Evolutionary conservation across 53 echinoderm and acorn worm genomes (phyloP).

Genomic region (Apostichopus leukothele): DNA sequence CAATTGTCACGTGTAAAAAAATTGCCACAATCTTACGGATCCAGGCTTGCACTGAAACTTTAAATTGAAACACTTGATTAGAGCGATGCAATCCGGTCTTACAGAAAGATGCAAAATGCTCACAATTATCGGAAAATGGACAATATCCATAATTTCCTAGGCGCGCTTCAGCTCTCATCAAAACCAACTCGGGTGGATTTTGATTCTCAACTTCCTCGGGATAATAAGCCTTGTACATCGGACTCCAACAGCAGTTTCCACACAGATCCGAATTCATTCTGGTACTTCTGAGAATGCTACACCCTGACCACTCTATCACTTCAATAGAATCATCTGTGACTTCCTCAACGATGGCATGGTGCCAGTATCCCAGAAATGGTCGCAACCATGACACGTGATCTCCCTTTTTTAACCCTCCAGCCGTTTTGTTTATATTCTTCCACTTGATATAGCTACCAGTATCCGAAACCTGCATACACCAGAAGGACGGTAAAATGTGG

Average conservation of each 20-base stretch:
- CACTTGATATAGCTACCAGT: constrained; percentile 17
- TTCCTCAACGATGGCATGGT: constrained; percentile 57
- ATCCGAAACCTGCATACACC: constrained; percentile 18
- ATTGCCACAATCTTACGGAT: neutral
- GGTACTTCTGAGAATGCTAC: too few species aligned
- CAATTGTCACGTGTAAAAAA: constrained; percentile 9
- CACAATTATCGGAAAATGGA: constrained; percentile 58
- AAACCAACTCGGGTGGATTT: constrained; percentile 53
- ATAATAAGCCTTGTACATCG: constrained; percentile 53
- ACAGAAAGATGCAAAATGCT: constrained; percentile 59
- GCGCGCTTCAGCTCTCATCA: constrained; percentile 54
- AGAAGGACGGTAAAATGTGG: neutral
- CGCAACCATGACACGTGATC: constrained; percentile 65
- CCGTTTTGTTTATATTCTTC: constrained; percentile 1
- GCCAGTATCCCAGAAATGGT: constrained; percentile 36
- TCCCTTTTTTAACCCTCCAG: constrained; percentile 37
- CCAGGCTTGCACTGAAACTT: neutral
- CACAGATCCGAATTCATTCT: neutral
- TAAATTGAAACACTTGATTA: constrained; percentile 5
- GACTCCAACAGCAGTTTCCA: constrained; percentile 14
- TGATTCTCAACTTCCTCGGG: constrained; percentile 6
- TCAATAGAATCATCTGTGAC: neutral
- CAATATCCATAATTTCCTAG: constrained; percentile 50
- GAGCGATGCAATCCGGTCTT: constrained; percentile 41
- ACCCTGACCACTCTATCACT: constrained; percentile 25